Percentiles rank a stretch among this genome's conserved stretches.
Evolutionary conservation across 2,797 vertebrate genomes (phyloP).

Genomic region (Discoglossus pictus): DNA sequence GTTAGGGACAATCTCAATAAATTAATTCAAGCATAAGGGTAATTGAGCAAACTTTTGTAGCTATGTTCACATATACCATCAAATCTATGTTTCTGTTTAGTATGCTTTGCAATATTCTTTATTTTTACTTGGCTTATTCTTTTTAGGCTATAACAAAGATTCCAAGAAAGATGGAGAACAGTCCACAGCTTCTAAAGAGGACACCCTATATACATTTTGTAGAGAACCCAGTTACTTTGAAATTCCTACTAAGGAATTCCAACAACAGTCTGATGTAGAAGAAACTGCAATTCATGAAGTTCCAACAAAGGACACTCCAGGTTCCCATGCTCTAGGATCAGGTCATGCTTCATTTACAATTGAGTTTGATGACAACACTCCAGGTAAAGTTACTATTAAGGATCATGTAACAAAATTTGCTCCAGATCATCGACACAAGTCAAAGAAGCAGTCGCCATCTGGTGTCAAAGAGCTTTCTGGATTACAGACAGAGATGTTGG

Average conservation of each 20-base stretch:
- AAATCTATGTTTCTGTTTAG: too few species aligned
- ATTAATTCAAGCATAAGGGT: too few species aligned
- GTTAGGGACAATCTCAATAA: too few species aligned
- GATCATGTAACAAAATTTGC: slow-evolving; percentile 92
- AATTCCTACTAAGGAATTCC: slow-evolving; percentile 91
- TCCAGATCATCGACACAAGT: slow-evolving; percentile 82
- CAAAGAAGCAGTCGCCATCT: slow-evolving; percentile 80
- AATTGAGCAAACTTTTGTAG: too few species aligned
- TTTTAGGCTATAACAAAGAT: slow-evolving; percentile 79
- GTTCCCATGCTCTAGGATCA: slow-evolving; percentile 69
- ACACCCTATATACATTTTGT: slow-evolving; percentile 75
- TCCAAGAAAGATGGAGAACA: slow-evolving; percentile 78
- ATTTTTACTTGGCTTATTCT: slow-evolving; percentile 56
- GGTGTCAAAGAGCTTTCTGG: slow-evolving; percentile 84
- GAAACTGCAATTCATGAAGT: slow-evolving; percentile 89
- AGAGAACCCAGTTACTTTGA: slow-evolving; percentile 92
- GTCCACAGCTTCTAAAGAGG: slow-evolving; percentile 75
- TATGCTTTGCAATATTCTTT: too few species aligned
- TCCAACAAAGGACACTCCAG: slow-evolving; percentile 91
- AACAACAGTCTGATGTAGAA: slow-evolving; percentile 73
- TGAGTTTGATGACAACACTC: slow-evolving; percentile 93
- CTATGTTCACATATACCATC: too few species aligned
- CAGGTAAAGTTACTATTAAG: slow-evolving; percentile 96
- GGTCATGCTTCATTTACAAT: slow-evolving; percentile 98
- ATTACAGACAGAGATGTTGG: slow-evolving; percentile 95